Evolutionary conservation across 2,797 vertebrate genomes (phyloP).

Genomic region (Pantherophis vulpinus): DNA sequence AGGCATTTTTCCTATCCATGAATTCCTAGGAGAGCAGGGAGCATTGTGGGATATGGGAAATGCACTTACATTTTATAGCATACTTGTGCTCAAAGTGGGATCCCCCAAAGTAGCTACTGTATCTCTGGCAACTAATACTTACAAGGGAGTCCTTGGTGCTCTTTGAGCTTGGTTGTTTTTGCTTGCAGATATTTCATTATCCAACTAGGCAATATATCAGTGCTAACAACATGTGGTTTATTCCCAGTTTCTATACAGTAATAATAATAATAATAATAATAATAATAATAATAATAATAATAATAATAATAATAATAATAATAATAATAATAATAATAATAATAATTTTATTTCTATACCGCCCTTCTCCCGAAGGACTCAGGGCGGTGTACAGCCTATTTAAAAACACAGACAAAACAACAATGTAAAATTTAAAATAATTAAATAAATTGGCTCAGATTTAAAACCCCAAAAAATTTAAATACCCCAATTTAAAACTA

Average conservation of each 20-base stretch:
- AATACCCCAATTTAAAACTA: too few species aligned
- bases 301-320: too few species aligned
- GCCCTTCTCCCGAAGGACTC: too few species aligned
- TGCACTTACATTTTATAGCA: not conserved
- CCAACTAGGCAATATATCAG: not conserved
- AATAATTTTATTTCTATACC: too few species aligned
- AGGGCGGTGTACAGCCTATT: too few species aligned
- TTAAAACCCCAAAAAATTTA: too few species aligned
- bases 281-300: too few species aligned
- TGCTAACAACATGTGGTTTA: not conserved
- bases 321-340: too few species aligned
- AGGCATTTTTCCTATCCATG: not conserved
- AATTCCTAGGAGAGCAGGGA: not conserved
- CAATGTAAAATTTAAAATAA: too few species aligned
- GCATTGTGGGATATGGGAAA: not conserved
- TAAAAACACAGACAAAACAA: too few species aligned
- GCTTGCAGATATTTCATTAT: not conserved
- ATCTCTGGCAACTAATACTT: not conserved
- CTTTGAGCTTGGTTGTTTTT: not conserved
- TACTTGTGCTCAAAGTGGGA: not conserved
- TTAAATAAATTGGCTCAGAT: too few species aligned
- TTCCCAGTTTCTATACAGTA: not conserved
- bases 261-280: too few species aligned
- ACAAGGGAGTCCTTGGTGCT: not conserved
- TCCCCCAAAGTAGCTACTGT: not conserved